Percentiles rank a stretch among this genome's conserved stretches.
phyloP scores from a whole-genome alignment of 2,113 vertebrate genomes.

The Megaptera novaeangliae region DNA sequence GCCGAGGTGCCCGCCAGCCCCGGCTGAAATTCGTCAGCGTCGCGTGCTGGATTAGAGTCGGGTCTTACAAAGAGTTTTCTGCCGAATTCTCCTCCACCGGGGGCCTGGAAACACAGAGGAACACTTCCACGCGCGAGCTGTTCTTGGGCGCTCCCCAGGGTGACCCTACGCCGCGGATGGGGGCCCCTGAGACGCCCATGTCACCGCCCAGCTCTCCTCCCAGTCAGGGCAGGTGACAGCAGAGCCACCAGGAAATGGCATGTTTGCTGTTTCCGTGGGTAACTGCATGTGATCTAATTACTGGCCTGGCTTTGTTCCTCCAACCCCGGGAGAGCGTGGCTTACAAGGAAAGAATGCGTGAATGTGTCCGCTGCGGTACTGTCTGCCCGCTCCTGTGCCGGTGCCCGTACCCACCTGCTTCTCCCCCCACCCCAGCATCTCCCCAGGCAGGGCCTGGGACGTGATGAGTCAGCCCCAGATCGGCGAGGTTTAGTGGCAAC shows the following conservation, averaged over 20 bases:
- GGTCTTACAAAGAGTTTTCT: background rate
- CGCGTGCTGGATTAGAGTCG: accelerated
- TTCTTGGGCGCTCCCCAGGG: accelerated
- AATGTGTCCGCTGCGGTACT: accelerated
- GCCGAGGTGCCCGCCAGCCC: background rate
- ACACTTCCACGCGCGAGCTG: accelerated
- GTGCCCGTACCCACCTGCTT: background rate
- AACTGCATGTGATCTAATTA: accelerated
- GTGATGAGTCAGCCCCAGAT: background rate
- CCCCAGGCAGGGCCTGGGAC: background rate
- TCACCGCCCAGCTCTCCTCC: accelerated
- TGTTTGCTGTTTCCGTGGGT: accelerated
- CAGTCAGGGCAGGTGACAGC: accelerated
- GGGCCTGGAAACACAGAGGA: accelerated
- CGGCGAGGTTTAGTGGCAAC: accelerated
- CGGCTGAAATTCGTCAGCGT: accelerated
- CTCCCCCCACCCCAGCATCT: accelerated
- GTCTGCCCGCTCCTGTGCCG: background rate
- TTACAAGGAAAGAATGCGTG: accelerated
- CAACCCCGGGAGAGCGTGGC: accelerated
- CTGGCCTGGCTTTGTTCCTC: too few species aligned
- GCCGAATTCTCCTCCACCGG: accelerated
- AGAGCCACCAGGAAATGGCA: accelerated
- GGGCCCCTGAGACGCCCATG: accelerated
- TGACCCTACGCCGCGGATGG: accelerated